These are phyloP conservation scores for Tenualosa ilisha DNA, from an alignment of 2,797 vertebrate genomes.

Conservation along the genomic window DNA sequence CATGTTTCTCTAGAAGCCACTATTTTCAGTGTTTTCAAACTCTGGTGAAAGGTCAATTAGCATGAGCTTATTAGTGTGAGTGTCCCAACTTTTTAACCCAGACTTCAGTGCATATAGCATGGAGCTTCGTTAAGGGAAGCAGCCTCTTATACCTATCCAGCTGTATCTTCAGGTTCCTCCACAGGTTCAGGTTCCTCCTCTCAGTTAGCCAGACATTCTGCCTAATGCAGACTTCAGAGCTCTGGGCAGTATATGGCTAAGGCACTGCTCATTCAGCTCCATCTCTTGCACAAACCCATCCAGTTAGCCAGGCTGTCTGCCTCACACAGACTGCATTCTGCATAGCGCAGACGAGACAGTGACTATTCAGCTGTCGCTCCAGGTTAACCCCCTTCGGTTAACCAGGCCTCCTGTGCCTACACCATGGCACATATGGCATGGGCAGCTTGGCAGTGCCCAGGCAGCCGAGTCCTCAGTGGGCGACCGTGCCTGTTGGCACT, in stretches of 20 bases:
- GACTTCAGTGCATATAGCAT: too few species aligned
- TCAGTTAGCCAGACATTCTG: too few species aligned
- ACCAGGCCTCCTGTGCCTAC: background rate
- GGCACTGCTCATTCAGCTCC: background rate
- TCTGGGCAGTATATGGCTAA: background rate
- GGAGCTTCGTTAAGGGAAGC: too few species aligned
- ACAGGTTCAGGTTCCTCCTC: too few species aligned
- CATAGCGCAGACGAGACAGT: slow-evolving; percentile 50
- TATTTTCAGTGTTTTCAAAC: too few species aligned
- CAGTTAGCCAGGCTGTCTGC: background rate
- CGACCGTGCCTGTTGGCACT: slow-evolving; percentile 42
- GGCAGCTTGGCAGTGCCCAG: slow-evolving; percentile 36
- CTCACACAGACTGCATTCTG: slow-evolving; percentile 19
- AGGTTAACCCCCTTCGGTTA: background rate
- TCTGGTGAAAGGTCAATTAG: too few species aligned
- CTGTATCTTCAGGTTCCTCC: background rate
- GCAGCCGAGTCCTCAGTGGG: slow-evolving; percentile 73
- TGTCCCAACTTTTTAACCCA: too few species aligned
- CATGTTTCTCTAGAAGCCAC: too few species aligned
- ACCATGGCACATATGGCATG: background rate
- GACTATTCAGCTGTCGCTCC: slow-evolving; percentile 44
- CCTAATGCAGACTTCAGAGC: too few species aligned
- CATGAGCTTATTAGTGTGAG: too few species aligned
- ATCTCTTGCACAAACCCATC: background rate
- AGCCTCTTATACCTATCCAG: background rate